Evolutionary conservation across 2,113 vertebrate genomes (phyloP).

Genomic region (Syngnathoides biaculeatus): DNA sequence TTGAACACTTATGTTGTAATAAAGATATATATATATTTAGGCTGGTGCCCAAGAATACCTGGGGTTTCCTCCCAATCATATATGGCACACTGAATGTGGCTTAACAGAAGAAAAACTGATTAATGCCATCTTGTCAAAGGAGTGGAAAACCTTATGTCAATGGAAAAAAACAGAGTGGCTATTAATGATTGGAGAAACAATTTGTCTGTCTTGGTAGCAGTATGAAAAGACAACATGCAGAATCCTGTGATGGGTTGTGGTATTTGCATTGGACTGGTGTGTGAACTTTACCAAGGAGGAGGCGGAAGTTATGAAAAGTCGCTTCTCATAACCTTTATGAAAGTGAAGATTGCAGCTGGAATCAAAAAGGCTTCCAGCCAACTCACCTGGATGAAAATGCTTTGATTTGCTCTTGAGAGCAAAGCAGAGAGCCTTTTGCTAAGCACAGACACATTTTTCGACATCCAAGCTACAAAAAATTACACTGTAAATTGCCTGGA

Average conservation of each 20-base stretch:
- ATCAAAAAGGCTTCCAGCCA: conserved; percentile 52
- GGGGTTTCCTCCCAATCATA: too few species aligned
- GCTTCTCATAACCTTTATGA: conserved; percentile 30
- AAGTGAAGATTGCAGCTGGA: conserved; percentile 40
- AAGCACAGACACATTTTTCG: not conserved
- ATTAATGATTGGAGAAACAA: conserved; percentile 35
- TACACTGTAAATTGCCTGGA: conserved; percentile 13
- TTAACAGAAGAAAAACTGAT: too few species aligned
- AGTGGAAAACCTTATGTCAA: too few species aligned
- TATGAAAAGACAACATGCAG: conserved; percentile 49
- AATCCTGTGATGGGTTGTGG: conserved; percentile 28
- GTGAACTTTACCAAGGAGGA: not conserved
- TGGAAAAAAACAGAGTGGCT: not conserved
- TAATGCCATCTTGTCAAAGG: too few species aligned
- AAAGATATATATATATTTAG: too few species aligned
- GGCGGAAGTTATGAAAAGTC: too few species aligned
- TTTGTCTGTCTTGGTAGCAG: conserved; percentile 36
- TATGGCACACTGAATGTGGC: too few species aligned
- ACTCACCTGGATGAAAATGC: conserved; percentile 36
- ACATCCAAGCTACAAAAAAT: not conserved
- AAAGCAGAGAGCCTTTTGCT: conserved; percentile 29
- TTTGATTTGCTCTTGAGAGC: conserved; percentile 54
- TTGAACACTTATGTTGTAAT: too few species aligned
- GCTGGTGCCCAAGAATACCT: too few species aligned
- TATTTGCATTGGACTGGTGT: conserved; percentile 2